Percentiles rank a stretch among this genome's conserved stretches.
phyloP scores from a whole-genome alignment of 2,113 vertebrate genomes.

The Clarias batrachus region DNA sequence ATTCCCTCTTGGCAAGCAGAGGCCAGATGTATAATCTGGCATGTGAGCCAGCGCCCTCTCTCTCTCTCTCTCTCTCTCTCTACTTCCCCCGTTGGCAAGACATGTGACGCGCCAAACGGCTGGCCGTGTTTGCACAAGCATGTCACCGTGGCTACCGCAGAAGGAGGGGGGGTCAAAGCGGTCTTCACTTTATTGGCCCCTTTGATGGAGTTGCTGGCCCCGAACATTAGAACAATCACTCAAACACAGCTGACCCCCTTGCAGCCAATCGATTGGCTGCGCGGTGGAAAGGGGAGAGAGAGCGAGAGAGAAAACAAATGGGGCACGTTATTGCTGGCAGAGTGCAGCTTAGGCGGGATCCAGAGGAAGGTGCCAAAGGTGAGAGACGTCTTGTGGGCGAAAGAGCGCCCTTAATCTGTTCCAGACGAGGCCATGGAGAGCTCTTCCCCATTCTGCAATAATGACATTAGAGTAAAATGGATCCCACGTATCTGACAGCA shows the following conservation, averaged over 20 bases:
- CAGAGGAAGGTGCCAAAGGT: constrained; percentile 76
- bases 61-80: constrained; percentile 28
- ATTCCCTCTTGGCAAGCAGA: constrained; percentile 68
- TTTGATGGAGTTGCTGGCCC: constrained; percentile 64
- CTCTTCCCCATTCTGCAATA: constrained; percentile 69
- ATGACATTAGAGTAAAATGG: constrained; percentile 80
- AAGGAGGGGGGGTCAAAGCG: constrained; percentile 57
- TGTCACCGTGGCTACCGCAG: constrained; percentile 65
- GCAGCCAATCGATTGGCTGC: constrained; percentile 71
- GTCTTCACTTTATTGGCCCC: constrained; percentile 61
- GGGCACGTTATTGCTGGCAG: constrained; percentile 46
- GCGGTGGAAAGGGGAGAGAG: constrained; percentile 50
- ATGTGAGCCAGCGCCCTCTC: constrained; percentile 41
- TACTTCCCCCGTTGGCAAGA: constrained; percentile 61
- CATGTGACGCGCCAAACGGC: constrained; percentile 51
- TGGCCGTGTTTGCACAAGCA: constrained; percentile 69
- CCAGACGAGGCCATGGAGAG: constrained; percentile 71
- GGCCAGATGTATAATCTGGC: constrained; percentile 71
- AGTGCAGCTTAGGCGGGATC: constrained; percentile 66
- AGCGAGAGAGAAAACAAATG: constrained; percentile 53
- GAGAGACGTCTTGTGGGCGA: constrained; percentile 74
- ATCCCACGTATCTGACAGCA: constrained; percentile 80
- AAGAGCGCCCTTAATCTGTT: constrained; percentile 74
- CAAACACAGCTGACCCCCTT: constrained; percentile 70
- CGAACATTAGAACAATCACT: constrained; percentile 70